These are phyloP conservation scores for Liasis olivaceus DNA, from an alignment of 2,797 vertebrate species.

Conservation along the genomic window DNA sequence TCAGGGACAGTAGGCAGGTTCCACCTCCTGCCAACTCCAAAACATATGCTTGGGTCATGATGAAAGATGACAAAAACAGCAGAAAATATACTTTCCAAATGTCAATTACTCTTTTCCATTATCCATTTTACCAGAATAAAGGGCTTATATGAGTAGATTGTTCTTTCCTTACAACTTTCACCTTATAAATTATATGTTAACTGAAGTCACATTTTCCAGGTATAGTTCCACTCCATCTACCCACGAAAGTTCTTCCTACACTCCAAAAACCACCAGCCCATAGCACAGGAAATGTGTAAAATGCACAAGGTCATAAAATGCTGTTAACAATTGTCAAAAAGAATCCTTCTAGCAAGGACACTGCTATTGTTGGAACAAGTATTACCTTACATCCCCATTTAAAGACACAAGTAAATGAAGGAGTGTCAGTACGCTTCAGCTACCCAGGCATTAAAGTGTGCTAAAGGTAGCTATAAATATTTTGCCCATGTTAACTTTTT, in stretches of 20 bases:
- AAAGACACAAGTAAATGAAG: conserved; percentile 9
- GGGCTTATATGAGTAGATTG: background rate
- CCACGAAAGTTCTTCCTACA: background rate
- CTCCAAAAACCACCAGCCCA: background rate
- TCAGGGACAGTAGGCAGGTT: background rate
- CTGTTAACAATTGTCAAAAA: background rate
- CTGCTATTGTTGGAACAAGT: conserved; percentile 9
- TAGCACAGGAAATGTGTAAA: background rate
- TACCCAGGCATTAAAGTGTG: background rate
- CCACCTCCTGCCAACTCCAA: background rate
- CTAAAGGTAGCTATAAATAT: background rate
- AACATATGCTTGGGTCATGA: background rate
- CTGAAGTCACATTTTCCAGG: background rate
- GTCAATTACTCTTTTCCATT: background rate
- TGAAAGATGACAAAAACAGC: background rate
- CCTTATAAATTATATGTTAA: background rate
- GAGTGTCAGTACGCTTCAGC: background rate
- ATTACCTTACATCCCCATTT: background rate
- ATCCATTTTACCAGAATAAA: background rate
- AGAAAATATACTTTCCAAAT: background rate
- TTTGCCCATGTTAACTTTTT: background rate
- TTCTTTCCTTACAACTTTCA: background rate
- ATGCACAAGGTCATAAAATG: background rate
- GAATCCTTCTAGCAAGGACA: conserved; percentile 5
- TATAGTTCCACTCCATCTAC: background rate